Evolutionary conservation across 2,797 vertebrate species (phyloP).

Genomic region (Melanogrammus aeglefinus): DNA sequence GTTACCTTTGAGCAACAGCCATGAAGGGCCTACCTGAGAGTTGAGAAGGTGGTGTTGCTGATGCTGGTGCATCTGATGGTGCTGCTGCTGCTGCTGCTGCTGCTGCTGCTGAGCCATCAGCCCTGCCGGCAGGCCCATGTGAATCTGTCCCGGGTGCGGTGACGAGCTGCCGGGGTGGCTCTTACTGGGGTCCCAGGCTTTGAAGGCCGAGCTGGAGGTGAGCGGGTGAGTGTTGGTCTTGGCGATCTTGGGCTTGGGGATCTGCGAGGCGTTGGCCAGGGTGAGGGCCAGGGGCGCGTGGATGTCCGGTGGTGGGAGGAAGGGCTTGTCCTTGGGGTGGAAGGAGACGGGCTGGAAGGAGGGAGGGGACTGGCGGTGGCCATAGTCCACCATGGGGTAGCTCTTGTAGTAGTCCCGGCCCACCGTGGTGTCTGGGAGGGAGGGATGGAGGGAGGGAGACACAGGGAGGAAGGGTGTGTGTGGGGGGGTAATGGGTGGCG

Average conservation of each 20-base stretch:
- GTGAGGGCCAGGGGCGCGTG: conserved; percentile 77
- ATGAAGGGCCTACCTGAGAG: neutral
- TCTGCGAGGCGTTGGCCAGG: conserved; percentile 69
- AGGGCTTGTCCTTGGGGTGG: conserved; percentile 76
- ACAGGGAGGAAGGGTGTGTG: conserved; percentile 11
- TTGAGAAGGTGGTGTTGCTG: conserved; percentile 16
- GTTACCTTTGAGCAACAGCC: neutral
- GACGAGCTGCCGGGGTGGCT: conserved; percentile 46
- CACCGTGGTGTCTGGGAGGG: conserved; percentile 70
- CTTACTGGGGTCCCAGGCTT: conserved; percentile 74
- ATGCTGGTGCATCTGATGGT: conserved; percentile 51
- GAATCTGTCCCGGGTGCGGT: conserved; percentile 63
- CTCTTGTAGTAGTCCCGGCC: conserved; percentile 84
- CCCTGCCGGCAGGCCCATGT: conserved; percentile 53
- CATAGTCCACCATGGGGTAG: conserved; percentile 77
- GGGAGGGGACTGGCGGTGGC: conserved; percentile 70
- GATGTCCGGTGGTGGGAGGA: conserved; percentile 78
- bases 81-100: conserved; percentile 52
- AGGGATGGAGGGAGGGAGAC: conserved; percentile 24
- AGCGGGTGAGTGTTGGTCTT: conserved; percentile 78
- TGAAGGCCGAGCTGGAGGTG: conserved; percentile 74
- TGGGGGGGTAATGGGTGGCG: neutral
- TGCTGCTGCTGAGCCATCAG: conserved; percentile 55
- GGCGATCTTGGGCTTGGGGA: conserved; percentile 81
- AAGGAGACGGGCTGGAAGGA: conserved; percentile 78